Evolutionary conservation across 2,888 invertebrate species (phyloP).

Genomic region (Oligia strigilis): DNA sequence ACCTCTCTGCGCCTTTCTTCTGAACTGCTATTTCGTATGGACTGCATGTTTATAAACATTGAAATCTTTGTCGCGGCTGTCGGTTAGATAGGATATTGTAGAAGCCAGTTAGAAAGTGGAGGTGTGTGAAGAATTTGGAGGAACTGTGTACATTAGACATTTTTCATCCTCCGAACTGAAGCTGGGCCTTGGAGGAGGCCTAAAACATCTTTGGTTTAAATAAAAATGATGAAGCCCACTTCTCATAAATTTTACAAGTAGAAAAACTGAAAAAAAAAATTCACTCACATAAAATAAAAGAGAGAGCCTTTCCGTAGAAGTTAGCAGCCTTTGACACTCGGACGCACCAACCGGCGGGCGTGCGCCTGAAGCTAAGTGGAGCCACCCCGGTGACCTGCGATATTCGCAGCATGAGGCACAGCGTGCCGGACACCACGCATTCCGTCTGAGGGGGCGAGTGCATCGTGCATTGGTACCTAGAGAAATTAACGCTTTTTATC

Average conservation of each 20-base stretch:
- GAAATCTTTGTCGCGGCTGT: no score
- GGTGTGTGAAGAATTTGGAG: neutral
- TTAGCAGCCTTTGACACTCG: conserved; percentile 53
- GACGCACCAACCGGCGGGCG: conserved; percentile 58
- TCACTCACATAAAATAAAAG: conserved; percentile 65
- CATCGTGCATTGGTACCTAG: conserved; percentile 30
- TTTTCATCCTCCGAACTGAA: no score
- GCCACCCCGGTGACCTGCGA: conserved; percentile 70
- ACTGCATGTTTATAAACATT: neutral
- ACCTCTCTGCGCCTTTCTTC: neutral
- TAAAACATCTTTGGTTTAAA: neutral
- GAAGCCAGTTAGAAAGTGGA: neutral
- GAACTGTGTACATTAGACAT: neutral
- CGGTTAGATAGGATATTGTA: neutral
- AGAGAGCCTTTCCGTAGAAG: conserved; percentile 61
- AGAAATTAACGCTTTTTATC: neutral
- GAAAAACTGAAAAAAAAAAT: neutral
- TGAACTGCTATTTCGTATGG: neutral
- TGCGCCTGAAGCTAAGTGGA: conserved; percentile 66
- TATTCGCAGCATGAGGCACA: conserved; percentile 64
- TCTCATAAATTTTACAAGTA: no score
- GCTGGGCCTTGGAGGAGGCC: neutral
- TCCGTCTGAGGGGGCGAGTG: conserved; percentile 29
- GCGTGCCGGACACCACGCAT: conserved; percentile 63
- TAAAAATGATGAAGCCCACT: neutral